These are phyloP conservation scores for Branchipolynoe longqiensis DNA, from an alignment of 2,888 invertebrate genomes.

Conservation along the genomic window DNA sequence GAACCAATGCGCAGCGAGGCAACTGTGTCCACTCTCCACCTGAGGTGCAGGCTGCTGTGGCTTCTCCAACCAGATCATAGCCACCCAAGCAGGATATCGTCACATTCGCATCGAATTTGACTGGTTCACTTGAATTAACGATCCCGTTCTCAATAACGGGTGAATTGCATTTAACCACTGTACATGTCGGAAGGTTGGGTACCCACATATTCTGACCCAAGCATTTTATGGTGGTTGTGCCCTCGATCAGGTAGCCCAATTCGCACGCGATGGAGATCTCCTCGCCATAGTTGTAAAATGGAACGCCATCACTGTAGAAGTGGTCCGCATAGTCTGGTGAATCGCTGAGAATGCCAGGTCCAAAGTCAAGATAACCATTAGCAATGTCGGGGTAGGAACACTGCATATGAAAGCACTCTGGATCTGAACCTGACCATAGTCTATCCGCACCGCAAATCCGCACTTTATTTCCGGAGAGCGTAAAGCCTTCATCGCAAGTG, in stretches of 20 bases:
- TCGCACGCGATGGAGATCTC: constrained; percentile 51
- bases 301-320: background rate
- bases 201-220: constrained; percentile 54
- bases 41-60: constrained; percentile 72
- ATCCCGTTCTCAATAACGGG: constrained; percentile 51
- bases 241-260: constrained; percentile 42
- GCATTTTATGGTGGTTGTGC: constrained; percentile 34
- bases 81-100: constrained; percentile 73
- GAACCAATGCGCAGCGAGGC: constrained; percentile 69
- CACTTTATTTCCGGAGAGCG: constrained; percentile 71
- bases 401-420: constrained; percentile 70
- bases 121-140: constrained; percentile 41
- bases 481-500: constrained; percentile 75
- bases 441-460: constrained; percentile 74
- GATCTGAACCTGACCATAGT: constrained; percentile 75
- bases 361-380: background rate
- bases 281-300: constrained; percentile 22
- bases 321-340: background rate
- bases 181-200: constrained; percentile 50
- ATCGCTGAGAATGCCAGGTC: background rate
- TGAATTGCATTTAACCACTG: constrained; percentile 38
- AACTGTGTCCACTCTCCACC: constrained; percentile 77
- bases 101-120: constrained; percentile 61
- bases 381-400: constrained; percentile 59
- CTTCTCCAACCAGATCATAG: constrained; percentile 74